Evolutionary conservation across 2,888 invertebrate species (phyloP), one percentile per base, ranked within the genome.

Genomic region (Hydriomena furcata): DNA sequence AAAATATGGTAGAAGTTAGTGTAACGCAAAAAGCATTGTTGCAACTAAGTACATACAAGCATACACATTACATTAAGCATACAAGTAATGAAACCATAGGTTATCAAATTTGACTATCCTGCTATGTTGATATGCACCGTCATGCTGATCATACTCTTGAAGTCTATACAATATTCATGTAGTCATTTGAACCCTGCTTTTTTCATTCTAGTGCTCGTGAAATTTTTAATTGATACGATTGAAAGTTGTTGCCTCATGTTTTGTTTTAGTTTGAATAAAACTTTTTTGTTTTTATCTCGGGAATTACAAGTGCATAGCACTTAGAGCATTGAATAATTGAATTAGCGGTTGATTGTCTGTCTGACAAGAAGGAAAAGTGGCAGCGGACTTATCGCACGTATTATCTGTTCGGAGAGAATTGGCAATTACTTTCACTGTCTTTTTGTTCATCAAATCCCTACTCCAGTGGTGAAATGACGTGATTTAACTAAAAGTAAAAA

Each of bases 361-460:
- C 71, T 71, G 74, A 73, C 74, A 76, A 66, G 73, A 75, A 67
- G 67, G 71, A 77, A 79, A 74, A 77, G 76, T 77, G 70, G 65
- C 64, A 69, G 62, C 69, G 64, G 71, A 70, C 61, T 76, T 79
- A 83, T 77, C 81, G 70, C 52, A 65, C 62, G 60, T 69, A 71
- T 77, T 73, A 76, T 82, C 79, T 80, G 44, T 52, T 61, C 59
- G 58, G 55, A 68, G 70, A 73, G 76, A 76, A 79, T 78, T 75
- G 70, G 66, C 74, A 71, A 70, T 66, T 70, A 82, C 80, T 81
- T 81, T 80, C 80, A 75, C 79, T 73, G 66, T 71, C 75, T 74
- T 71, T 73, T 68, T 65, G 73, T 60, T 70, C 68, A 66, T 76
- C 73, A 70, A 67, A 66, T 64, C 64, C 63, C 55, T 58, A 60